Evolutionary conservation across 2,797 vertebrate species (phyloP), one percentile per base, ranked within the genome.

Genomic region (Echiichthys vipera): DNA sequence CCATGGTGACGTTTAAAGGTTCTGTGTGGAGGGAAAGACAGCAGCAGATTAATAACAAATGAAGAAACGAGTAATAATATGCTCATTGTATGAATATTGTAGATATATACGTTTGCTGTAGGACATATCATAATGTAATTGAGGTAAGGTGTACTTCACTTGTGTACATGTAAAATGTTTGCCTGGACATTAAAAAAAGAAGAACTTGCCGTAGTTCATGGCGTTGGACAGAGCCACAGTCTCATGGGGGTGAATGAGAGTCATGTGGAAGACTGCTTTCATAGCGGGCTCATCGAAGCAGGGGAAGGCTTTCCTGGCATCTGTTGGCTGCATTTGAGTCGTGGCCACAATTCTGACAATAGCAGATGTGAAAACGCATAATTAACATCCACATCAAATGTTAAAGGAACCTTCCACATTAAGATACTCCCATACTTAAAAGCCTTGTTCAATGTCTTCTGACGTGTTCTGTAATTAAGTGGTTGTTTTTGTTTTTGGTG

Each of bases 281-380:
- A 98, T 95, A 32, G 96, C 96, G 0, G 97, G 98, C 87, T 99
- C 98, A 0, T 99, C 97, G 0, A 98, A 98, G 92, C 98, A 99
- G 0, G 97, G 98, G 78, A 99, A 99, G 1, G 96, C 96, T 70
- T 98, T 98, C 75, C 98, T 95, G 7, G 97, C 97, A 0, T 98
- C 94, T 0, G 96, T 74, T 0, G 97, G 82, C 86, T 98, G 93
- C 98, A 98, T 98, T 86, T 98, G 97, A 0, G 97, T 98, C 0
- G 97, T 97, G 71, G 97, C 97, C 73, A 98, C 65, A 67, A 98
- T 86, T 78, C 97, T 98, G 83, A 71, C 39, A 51, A 9, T 1
- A 62, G 8, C 7, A 74, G 42, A 64, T 4, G 40, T 5, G 0
- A 64, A 57, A 17, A 45, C 0, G 0, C 9, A 73, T 12, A 4